These are phyloP conservation scores for Apocheima hispidaria DNA, from an alignment of 2,888 invertebrate genomes.

Conservation along the genomic window DNA sequence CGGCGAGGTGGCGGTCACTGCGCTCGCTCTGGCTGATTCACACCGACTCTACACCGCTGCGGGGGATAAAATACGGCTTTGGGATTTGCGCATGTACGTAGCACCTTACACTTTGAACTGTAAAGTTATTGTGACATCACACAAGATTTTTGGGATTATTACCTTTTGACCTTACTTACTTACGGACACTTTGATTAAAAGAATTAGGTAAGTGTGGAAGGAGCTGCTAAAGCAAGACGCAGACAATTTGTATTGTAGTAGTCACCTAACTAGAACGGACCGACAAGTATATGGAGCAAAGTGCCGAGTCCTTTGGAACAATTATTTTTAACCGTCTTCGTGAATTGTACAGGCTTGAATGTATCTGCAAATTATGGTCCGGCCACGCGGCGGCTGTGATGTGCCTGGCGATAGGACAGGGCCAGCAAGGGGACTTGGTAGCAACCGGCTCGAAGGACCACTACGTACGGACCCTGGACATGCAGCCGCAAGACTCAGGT, in stretches of 20 bases:
- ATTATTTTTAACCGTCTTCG: no score
- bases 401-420: conserved; percentile 89
- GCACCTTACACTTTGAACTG: neutral
- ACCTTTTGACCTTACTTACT: no score
- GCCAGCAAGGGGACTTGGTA: conserved; percentile 87
- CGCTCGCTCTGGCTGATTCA: conserved; percentile 84
- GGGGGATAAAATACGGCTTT: conserved; percentile 92
- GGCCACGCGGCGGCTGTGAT: conserved; percentile 94
- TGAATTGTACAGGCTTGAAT: conserved; percentile 82
- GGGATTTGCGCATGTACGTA: conserved; percentile 91
- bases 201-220: no score
- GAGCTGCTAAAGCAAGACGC: no score
- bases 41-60: conserved; percentile 91
- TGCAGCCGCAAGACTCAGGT: conserved; percentile 81
- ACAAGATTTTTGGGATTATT: no score
- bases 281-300: no score
- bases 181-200: no score
- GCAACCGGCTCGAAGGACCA: conserved; percentile 95
- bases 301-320: no score
- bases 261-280: no score
- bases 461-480: conserved; percentile 87
- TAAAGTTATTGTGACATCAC: no score
- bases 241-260: no score
- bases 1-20: conserved; percentile 77
- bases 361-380: conserved; percentile 90